phyloP scores from a whole-genome alignment of 2,797 vertebrate species.

The Periparus ater region DNA sequence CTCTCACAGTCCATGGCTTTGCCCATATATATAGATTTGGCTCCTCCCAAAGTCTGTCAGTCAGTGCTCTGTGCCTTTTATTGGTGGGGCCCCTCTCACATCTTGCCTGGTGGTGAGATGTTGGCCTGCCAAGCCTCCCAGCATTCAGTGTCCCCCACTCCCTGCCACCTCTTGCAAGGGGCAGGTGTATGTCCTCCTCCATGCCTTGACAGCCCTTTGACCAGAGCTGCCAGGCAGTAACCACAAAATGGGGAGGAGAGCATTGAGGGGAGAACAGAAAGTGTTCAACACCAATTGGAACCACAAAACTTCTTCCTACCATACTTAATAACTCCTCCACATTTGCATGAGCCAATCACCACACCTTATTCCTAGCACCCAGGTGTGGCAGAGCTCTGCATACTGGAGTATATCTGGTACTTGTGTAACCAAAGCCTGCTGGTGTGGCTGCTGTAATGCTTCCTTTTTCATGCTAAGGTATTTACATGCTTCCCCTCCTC shows the following conservation, averaged over 20 bases:
- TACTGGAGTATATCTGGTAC: background rate
- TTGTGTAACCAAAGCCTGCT: background rate
- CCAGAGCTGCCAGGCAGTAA: too few species aligned
- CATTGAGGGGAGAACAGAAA: background rate
- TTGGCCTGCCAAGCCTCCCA: too few species aligned
- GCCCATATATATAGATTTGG: too few species aligned
- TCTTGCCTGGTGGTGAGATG: too few species aligned
- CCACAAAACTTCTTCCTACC: background rate
- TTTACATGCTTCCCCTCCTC: background rate
- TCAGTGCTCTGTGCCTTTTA: too few species aligned
- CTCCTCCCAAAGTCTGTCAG: too few species aligned
- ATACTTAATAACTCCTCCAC: background rate
- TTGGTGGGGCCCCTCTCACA: too few species aligned
- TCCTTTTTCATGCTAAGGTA: background rate
- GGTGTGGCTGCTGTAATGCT: background rate
- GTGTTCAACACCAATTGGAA: background rate
- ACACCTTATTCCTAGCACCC: background rate
- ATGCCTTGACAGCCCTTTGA: too few species aligned
- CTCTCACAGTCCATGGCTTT: too few species aligned
- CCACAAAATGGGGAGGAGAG: background rate
- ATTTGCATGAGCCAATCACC: background rate
- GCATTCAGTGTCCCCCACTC: too few species aligned
- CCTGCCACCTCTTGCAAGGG: too few species aligned
- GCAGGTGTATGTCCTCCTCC: too few species aligned
- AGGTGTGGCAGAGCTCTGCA: background rate